Evolutionary conservation across 2,797 vertebrate species (phyloP).

Genomic region (Pampus argenteus): DNA sequence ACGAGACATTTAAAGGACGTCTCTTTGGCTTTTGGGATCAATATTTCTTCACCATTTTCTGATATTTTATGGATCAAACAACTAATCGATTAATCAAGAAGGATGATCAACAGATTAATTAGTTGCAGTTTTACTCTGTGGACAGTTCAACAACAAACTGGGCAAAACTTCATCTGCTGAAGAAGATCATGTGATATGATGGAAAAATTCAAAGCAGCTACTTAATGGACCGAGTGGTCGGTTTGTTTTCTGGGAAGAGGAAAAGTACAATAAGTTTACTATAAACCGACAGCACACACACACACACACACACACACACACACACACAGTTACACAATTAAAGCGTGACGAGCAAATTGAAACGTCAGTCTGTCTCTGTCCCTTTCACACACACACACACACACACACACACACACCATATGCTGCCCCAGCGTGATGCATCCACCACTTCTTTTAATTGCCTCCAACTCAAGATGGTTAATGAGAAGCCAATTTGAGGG

Average conservation of each 20-base stretch:
- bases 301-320: background rate
- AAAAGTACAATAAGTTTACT: background rate
- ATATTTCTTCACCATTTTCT: no score
- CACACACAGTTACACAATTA: constrained; percentile 67
- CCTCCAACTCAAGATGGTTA: constrained; percentile 29
- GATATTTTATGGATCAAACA: no score
- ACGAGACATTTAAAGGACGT: no score
- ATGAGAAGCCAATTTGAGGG: constrained; percentile 40
- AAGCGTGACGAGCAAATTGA: constrained; percentile 67
- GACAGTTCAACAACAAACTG: background rate
- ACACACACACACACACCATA: constrained; percentile 44
- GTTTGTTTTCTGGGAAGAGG: no score
- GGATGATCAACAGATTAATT: no score
- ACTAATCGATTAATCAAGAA: no score
- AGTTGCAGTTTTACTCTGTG: no score
- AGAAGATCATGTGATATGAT: background rate
- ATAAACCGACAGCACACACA: background rate
- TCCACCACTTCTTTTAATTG: constrained; percentile 56
- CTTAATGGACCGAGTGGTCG: background rate
- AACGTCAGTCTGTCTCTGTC: constrained; percentile 42
- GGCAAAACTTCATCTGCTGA: background rate
- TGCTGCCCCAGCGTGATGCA: constrained; percentile 42
- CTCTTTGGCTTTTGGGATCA: no score
- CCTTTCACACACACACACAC: constrained; percentile 17
- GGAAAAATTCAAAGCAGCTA: background rate